These are phyloP conservation scores for Acanthurus leucopareius DNA, from an alignment of 2,797 vertebrate genomes.

Conservation along the genomic window DNA sequence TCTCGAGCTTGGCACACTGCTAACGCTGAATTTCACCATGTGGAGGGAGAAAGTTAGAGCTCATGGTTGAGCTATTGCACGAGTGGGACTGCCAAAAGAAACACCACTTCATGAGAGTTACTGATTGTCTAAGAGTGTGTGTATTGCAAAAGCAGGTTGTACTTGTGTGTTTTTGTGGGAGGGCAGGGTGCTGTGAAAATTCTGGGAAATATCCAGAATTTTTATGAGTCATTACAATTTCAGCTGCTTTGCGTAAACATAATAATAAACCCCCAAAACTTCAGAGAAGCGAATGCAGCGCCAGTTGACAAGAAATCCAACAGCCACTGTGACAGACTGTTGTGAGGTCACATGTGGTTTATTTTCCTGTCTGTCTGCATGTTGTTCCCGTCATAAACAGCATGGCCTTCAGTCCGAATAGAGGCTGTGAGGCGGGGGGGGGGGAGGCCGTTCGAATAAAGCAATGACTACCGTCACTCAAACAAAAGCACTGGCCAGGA, in stretches of 20 bases:
- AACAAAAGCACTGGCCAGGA: slow-evolving; percentile 79
- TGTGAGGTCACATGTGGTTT: slow-evolving; percentile 57
- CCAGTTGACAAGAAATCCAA: slow-evolving; percentile 22
- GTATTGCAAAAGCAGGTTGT: too few species aligned
- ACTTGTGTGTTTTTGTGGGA: not conserved
- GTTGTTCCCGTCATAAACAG: slow-evolving; percentile 77
- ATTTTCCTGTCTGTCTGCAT: slow-evolving; percentile 55
- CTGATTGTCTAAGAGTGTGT: not conserved
- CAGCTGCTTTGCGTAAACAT: not conserved
- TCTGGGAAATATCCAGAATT: slow-evolving; percentile 11
- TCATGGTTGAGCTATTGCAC: slow-evolving; percentile 56
- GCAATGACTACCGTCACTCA: slow-evolving; percentile 71
- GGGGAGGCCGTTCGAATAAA: slow-evolving; percentile 65
- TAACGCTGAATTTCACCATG: slow-evolving; percentile 46
- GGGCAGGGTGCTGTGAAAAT: slow-evolving; percentile 23
- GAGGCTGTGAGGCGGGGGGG: slow-evolving; percentile 30
- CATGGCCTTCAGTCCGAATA: slow-evolving; percentile 73
- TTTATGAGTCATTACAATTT: slow-evolving; percentile 13
- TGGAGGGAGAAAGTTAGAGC: slow-evolving; percentile 37
- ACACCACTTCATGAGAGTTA: slow-evolving; percentile 44
- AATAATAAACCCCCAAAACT: not conserved
- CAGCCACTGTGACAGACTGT: slow-evolving; percentile 24
- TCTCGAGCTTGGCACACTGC: slow-evolving; percentile 48
- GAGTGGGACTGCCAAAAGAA: slow-evolving; percentile 60
- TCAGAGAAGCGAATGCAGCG: not conserved